phyloP scores from a whole-genome alignment of 2,113 vertebrate genomes.

The Chaetops frenatus region DNA sequence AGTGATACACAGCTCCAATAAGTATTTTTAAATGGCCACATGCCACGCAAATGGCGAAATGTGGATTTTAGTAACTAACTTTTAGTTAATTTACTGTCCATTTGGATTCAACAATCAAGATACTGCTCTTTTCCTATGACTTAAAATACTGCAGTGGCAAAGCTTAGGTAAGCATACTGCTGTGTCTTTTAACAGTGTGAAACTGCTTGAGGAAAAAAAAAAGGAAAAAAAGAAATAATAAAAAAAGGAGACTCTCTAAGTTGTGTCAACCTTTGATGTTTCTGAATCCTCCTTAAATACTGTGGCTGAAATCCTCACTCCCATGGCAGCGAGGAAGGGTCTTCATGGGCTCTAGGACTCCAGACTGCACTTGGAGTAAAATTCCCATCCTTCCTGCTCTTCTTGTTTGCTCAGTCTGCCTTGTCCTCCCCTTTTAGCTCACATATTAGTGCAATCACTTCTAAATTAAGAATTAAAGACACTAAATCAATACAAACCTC shows the following conservation, averaged over 20 bases:
- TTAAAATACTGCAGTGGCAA: not conserved
- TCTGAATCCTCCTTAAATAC: not conserved
- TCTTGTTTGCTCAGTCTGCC: not conserved
- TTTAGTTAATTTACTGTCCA: constrained; percentile 10
- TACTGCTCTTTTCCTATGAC: not conserved
- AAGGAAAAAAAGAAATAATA: accelerated
- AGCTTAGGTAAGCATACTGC: not conserved
- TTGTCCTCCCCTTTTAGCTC: not conserved
- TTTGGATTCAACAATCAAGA: not conserved
- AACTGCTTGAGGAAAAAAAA: not conserved
- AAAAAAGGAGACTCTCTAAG: not conserved
- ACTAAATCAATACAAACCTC: not conserved
- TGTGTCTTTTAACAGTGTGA: not conserved
- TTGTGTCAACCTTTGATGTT: not conserved
- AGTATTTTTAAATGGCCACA: not conserved
- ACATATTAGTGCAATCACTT: not conserved
- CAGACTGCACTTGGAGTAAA: not conserved
- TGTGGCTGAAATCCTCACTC: not conserved
- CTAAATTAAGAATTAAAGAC: constrained; percentile 22
- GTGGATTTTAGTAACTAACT: constrained; percentile 27
- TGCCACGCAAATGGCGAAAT: not conserved
- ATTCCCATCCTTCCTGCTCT: not conserved
- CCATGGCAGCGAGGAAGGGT: not conserved
- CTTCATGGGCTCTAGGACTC: not conserved
- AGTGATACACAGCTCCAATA: not conserved